Evolutionary conservation across 64 coral and sea anemone genomes (phyloP).

Genomic region (Actinia tenebrosa): DNA sequence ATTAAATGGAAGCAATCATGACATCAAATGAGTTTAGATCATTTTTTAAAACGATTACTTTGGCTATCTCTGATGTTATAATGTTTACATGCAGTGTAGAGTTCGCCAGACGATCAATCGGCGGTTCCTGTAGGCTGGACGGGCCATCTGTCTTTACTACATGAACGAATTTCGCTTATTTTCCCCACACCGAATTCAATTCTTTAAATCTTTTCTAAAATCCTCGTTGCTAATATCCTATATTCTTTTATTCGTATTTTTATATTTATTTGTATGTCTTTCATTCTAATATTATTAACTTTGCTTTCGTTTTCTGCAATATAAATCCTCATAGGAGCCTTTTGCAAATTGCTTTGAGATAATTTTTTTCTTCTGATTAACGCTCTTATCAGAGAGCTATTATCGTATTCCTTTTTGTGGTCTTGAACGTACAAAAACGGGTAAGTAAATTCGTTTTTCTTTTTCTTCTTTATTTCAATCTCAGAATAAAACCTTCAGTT

Average conservation of each 20-base stretch:
- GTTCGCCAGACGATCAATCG: not conserved
- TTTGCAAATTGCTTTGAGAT: not conserved
- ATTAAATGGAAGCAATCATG: not conserved
- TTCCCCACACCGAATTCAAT: no score
- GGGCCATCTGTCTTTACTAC: no score
- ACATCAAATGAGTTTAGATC: not conserved
- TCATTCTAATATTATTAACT: not conserved
- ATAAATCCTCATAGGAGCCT: not conserved
- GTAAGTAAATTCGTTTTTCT: not conserved
- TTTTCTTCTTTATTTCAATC: not conserved
- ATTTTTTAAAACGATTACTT: not conserved
- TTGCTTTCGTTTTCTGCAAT: not conserved
- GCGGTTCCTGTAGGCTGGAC: no score
- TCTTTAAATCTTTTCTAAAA: no score
- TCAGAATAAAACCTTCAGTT: not conserved
- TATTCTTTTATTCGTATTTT: not conserved
- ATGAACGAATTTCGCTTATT: no score
- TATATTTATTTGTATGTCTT: not conserved
- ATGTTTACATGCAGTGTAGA: not conserved
- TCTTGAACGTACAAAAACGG: not conserved
- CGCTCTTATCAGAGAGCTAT: not conserved
- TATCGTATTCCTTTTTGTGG: not conserved
- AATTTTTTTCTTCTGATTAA: not conserved
- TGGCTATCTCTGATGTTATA: not conserved
- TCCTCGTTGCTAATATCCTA: no score